These are phyloP conservation scores for Chouioia cunea DNA, from an alignment of 2,888 invertebrate genomes.

Conservation along the genomic window DNA sequence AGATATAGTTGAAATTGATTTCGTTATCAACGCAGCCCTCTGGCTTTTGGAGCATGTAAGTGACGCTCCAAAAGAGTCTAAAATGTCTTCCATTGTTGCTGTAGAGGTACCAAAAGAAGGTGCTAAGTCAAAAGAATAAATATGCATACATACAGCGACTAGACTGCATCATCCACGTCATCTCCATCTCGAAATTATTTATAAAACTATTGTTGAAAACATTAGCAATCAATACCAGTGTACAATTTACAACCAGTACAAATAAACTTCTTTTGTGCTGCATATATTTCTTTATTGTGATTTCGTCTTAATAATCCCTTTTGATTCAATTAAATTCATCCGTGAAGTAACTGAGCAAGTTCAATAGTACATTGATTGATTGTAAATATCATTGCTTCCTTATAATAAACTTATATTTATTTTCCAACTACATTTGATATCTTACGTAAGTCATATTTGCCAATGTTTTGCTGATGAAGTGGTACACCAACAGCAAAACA, in stretches of 20 bases:
- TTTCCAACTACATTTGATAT: no score
- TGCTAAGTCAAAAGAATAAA: constrained; percentile 23
- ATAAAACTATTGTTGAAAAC: constrained; percentile 29
- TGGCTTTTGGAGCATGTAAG: constrained; percentile 34
- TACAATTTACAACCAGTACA: constrained; percentile 17
- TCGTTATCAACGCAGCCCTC: constrained; percentile 78
- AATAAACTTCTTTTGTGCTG: constrained; percentile 14
- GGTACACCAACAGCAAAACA: no score
- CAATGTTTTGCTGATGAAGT: no score
- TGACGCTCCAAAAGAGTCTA: constrained; percentile 10
- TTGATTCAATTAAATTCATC: no score
- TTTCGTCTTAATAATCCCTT: neutral
- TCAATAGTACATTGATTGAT: no score
- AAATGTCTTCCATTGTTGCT: constrained; percentile 28
- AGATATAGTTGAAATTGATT: constrained; percentile 80
- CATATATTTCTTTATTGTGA: neutral
- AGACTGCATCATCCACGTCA: neutral
- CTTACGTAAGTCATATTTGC: no score
- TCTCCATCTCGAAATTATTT: constrained; percentile 15
- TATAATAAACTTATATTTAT: no score
- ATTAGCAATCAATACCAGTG: constrained; percentile 10
- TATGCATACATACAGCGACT: neutral
- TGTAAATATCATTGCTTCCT: no score
- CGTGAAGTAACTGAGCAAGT: no score
- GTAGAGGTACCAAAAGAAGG: constrained; percentile 40